Evolutionary conservation across 1,140 invertebrate species (phyloP), one percentile per base, ranked within the genome.

Genomic region (Drosophila novamexicana): DNA sequence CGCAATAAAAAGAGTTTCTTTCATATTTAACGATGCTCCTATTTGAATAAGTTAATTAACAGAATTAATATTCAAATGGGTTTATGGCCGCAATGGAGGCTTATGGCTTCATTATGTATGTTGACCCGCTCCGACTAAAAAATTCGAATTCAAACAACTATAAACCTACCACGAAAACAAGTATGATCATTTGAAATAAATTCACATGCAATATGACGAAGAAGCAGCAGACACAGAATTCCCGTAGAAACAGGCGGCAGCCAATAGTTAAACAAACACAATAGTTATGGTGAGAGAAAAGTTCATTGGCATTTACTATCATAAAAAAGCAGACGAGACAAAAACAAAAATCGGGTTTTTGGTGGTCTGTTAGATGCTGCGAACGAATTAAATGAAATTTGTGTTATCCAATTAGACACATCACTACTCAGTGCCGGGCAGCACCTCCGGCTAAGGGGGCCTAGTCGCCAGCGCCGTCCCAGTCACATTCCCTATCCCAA

Each of bases 41-140:
- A 89, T 89, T 89, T 89, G 71, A 89, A 89, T 89, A 89, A 89
- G 84, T 90, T 89, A 89, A 89, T 90, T 89, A 90, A 90, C 70
- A 79, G 76, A 89, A 89, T 89, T 89, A 89, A 89, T 89, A 89
- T 89, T 89, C 84, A 84, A 90, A 89, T 84, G 68, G 81, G 77
- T 81, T 89, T 89, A 89, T 90, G 69, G 85, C 63, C 84, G 71
- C 79, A 84, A 88, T 81, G 79, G 83, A 73, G 64, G 65, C 79
- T 88, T 89, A 88, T 88, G 85, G 85, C 84, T 89, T 89, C 85
- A 89, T 89, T 84, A 90, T 81, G 84, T 54, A 36, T 37, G 8
- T 18, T 59, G 70, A 70, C 68, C 64, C 54, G 39, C 53, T 70
- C 70, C 22, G 42, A 61, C 45, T 45, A 32, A 66, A 77, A 66